Percentiles rank a stretch among this genome's conserved stretches.
phyloP scores from a whole-genome alignment of 92 coral and sea anemone genomes.

The Porites evermanni region DNA sequence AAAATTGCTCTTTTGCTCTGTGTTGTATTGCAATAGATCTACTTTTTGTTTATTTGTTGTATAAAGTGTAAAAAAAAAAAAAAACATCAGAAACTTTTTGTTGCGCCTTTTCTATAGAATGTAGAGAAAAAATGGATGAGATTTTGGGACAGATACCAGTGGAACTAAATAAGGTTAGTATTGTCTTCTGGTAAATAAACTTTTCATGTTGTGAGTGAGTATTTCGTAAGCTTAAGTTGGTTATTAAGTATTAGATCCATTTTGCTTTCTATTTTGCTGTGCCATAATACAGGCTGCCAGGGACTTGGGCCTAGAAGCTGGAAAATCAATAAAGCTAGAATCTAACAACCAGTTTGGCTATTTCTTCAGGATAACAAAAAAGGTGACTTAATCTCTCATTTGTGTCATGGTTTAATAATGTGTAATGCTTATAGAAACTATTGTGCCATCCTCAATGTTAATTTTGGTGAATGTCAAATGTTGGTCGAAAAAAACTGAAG shows the following conservation, averaged over 20 bases:
- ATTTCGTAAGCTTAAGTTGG: background rate
- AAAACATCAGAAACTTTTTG: too few relatives aligned
- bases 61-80: background rate
- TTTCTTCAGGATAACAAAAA: conserved; percentile 91
- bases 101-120: conserved; percentile 59
- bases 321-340: conserved; percentile 90
- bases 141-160: conserved; percentile 79
- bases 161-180: conserved; percentile 83
- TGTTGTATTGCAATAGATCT: background rate
- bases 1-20: too few relatives aligned
- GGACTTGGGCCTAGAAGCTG: conserved; percentile 91
- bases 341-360: conserved; percentile 92
- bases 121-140: conserved; percentile 94
- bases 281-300: conserved; percentile 77
- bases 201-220: background rate
- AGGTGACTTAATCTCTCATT: conserved; percentile 52
- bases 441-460: too few relatives aligned
- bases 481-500: too few relatives aligned
- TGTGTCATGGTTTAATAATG: background rate
- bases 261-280: too few relatives aligned
- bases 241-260: too few relatives aligned
- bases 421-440: too few relatives aligned
- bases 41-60: background rate
- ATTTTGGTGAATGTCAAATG: too few relatives aligned
- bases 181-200: background rate